Percentiles rank a stretch among this genome's conserved stretches.
phyloP scores from a whole-genome alignment of 2,113 vertebrate genomes.

The Poeciliopsis turrubarensis region DNA sequence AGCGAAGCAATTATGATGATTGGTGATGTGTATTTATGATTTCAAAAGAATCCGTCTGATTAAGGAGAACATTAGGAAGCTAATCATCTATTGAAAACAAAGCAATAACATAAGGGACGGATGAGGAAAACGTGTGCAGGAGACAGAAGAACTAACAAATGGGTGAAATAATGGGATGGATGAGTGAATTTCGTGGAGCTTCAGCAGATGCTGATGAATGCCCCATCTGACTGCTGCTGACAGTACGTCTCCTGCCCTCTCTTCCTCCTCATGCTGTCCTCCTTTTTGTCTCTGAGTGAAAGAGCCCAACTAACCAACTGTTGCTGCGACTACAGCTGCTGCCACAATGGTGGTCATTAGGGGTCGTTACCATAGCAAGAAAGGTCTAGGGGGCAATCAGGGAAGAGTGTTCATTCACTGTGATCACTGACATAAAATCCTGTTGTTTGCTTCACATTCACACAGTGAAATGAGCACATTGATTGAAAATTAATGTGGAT shows the following conservation, averaged over 20 bases:
- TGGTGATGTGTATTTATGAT: slow-evolving; percentile 44
- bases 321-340: slow-evolving; percentile 67
- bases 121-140: slow-evolving; percentile 22
- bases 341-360: slow-evolving; percentile 52
- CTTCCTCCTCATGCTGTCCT: slow-evolving; percentile 22
- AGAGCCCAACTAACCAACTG: slow-evolving; percentile 46
- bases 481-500: slow-evolving; percentile 8
- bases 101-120: slow-evolving; percentile 17
- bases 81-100: slow-evolving; percentile 48
- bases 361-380: slow-evolving; percentile 55
- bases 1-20: slow-evolving; percentile 8
- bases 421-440: slow-evolving; percentile 4
- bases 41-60: slow-evolving; percentile 30
- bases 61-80: slow-evolving; percentile 34
- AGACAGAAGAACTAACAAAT: slow-evolving; percentile 18
- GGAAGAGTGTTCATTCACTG: slow-evolving; percentile 4
- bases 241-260: slow-evolving; percentile 32
- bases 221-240: slow-evolving; percentile 39
- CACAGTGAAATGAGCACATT: slow-evolving; percentile 14
- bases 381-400: slow-evolving; percentile 39
- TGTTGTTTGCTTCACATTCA: slow-evolving; percentile 22
- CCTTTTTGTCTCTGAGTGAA: slow-evolving; percentile 44
- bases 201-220: slow-evolving; percentile 22
- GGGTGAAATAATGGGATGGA: slow-evolving; percentile 26
- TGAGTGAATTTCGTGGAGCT: slow-evolving; percentile 21